Evolutionary conservation across 2,888 invertebrate species (phyloP).

Genomic region (Exephanes ischioxanthus): DNA sequence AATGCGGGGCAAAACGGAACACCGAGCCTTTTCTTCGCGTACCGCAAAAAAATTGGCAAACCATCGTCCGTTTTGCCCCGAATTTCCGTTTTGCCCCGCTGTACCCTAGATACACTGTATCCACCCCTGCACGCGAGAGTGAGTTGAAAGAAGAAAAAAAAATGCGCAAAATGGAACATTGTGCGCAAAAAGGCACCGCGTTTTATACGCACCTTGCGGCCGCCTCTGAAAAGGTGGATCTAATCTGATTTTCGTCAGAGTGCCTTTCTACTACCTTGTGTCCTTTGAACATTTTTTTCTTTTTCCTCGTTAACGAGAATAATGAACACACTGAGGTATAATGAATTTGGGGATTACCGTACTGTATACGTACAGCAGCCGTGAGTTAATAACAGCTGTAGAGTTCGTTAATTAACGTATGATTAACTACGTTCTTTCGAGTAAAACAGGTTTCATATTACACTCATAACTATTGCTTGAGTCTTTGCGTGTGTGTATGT

Average conservation of each 20-base stretch:
- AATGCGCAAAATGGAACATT: conserved; percentile 30
- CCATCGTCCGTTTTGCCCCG: neutral
- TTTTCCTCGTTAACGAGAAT: conserved; percentile 5
- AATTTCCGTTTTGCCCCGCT: neutral
- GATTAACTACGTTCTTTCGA: conserved; percentile 2
- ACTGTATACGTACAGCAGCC: neutral
- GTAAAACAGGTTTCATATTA: conserved; percentile 18
- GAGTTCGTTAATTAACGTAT: conserved; percentile 24
- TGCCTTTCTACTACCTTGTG: conserved; percentile 18
- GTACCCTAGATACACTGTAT: neutral
- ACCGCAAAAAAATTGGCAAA: neutral
- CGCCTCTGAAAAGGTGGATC: conserved; percentile 65
- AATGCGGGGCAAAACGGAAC: neutral
- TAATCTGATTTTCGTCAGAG: conserved; percentile 69
- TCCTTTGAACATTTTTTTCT: neutral
- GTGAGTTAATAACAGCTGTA: neutral
- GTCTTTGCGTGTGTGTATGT: neutral
- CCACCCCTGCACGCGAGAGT: neutral
- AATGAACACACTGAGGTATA: neutral
- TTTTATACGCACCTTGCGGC: conserved; percentile 47
- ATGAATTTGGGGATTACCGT: neutral
- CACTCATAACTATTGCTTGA: conserved; percentile 35
- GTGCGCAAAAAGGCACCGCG: conserved; percentile 48
- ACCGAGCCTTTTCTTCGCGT: neutral
- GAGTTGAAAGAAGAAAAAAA: neutral